Evolutionary conservation across 2,797 vertebrate species (phyloP), one percentile per base, ranked within the genome.

Genomic region (Loris lydekkerianus): DNA sequence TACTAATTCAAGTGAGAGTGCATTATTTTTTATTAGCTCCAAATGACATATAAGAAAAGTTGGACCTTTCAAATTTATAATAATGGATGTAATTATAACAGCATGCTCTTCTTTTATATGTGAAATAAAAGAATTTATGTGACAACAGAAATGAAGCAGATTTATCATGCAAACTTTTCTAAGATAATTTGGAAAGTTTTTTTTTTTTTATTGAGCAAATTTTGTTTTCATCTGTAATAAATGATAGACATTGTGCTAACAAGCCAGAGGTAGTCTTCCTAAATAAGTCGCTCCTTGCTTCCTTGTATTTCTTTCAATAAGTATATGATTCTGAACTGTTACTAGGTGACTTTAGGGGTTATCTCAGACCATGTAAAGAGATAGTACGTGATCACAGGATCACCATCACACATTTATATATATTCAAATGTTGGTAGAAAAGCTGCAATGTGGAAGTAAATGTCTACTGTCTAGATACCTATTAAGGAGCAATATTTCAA

Each of bases 11-110:
- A 73, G 21, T 77, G 60, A 93, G 96, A 95, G 2, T 81, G 29
- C 23, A 88, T 40, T 83, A 25, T 86, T n/a, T 90, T 63, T 91
- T 78, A 92, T 82, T 84, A 89, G 37, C 67, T 88, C 21, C 21
- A 73, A 53, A 89, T 75, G 15, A 93, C 92, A 7, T 58, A 2
- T 40, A 85, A 82, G 10, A 34, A 90, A 96, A 75, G 89, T 96
- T 96, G 29, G 18, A 4, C 29, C 2, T 43, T 94, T 97, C 7
- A 94, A 72, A 85, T 27, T 81, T 31, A 77, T 65, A 92, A 89
- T 70, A 61, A 31, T 76, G 93, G 7, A 31, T 97, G 2, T 63
- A 91, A 94, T 77, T 93, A 17, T 77, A n/a, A 63, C 34, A 86
- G 5, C 2, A 92, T 96, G 94, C 87, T 63, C 17, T 18, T 72